Conservation (phyloP, 2,113 vertebrate genomes). For the Reinhardtius hippoglossoides region DNA sequence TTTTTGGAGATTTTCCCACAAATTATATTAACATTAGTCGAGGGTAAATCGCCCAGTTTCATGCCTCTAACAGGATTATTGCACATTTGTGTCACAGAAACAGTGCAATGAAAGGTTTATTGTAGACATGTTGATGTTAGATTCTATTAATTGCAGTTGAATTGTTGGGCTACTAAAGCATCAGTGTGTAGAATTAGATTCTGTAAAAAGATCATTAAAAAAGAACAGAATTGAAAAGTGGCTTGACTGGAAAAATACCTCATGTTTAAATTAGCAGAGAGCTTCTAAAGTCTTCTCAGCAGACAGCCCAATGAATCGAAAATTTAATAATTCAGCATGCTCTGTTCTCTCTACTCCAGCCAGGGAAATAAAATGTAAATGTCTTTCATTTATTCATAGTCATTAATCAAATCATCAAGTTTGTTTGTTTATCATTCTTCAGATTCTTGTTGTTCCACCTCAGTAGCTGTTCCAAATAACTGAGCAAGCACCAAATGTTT, state of each 20-base stretch:
- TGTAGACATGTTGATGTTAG: constrained; percentile 9
- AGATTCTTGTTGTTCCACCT: neutral
- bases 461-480: neutral
- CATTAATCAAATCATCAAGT: constrained; percentile 12
- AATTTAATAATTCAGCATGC: constrained; percentile 2
- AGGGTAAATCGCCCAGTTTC: constrained; percentile 20
- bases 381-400: neutral
- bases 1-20: constrained; percentile 31
- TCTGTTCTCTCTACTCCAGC: constrained; percentile 7
- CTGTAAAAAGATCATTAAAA: too few relatives aligned
- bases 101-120: constrained; percentile 12
- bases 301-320: neutral
- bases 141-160: constrained; percentile 10
- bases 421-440: constrained; percentile 9
- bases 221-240: neutral
- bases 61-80: constrained; percentile 44
- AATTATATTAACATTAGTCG: constrained; percentile 42
- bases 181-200: neutral
- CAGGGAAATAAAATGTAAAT: constrained; percentile 1
- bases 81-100: constrained; percentile 26
- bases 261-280: constrained; percentile 1
- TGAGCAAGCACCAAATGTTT: neutral
- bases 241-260: neutral
- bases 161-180: constrained; percentile 5
- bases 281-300: constrained; percentile 1